Percentiles rank a stretch among this genome's conserved stretches.
Conservation (phyloP, 1,140 invertebrate species). For the Drosophila hydei region DNA sequence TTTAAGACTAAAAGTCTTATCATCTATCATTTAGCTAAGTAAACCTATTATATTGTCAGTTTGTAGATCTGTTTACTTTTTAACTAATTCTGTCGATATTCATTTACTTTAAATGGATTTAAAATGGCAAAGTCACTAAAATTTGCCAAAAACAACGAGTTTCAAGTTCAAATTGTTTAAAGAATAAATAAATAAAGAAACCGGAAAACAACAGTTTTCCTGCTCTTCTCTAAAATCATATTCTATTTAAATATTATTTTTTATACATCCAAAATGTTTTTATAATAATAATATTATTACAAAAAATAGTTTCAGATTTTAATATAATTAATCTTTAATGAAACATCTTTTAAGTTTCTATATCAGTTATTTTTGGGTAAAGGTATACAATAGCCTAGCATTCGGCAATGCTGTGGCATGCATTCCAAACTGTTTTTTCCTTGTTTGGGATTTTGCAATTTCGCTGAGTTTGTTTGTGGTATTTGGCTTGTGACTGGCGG, state of each 20-base stretch:
- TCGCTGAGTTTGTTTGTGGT: constrained; percentile 9
- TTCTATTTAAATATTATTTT: too few relatives aligned
- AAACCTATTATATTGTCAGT: constrained; percentile 5
- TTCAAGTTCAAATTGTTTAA: too few relatives aligned
- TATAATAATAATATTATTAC: too few relatives aligned
- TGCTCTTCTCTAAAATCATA: too few relatives aligned
- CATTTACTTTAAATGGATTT: too few relatives aligned
- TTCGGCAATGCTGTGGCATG: constrained; percentile 10
- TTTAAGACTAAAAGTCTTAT: not conserved
- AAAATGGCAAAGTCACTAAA: too few relatives aligned
- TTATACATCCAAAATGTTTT: too few relatives aligned
- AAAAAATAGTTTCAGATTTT: too few relatives aligned
- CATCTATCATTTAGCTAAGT: not conserved
- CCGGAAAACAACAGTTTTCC: too few relatives aligned
- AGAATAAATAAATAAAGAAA: too few relatives aligned
- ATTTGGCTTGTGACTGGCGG: constrained; percentile 18
- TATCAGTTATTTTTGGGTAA: not conserved
- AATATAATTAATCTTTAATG: not conserved
- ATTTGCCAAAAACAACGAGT: too few relatives aligned
- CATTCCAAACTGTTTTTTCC: constrained; percentile 18
- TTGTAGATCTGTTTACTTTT: not conserved
- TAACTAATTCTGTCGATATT: not conserved
- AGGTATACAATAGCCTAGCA: constrained; percentile 17
- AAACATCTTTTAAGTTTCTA: not conserved
- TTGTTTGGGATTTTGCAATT: constrained; percentile 9